phyloP scores from a whole-genome alignment of 2,797 vertebrate genomes.

The Mycteria americana region DNA sequence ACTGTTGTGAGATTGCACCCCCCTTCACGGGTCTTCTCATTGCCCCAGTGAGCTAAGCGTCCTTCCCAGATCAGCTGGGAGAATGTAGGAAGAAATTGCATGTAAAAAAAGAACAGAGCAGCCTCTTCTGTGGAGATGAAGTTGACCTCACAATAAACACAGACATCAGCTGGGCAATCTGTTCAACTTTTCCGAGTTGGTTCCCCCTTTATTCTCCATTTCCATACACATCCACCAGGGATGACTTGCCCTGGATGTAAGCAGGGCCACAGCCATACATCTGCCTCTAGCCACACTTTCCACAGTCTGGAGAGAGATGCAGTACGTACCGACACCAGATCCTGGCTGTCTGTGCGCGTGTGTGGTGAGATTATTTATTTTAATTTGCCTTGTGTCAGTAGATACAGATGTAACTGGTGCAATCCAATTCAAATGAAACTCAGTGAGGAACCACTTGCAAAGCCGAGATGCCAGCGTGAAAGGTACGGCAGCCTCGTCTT shows the following conservation, averaged over 20 bases:
- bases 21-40: not conserved
- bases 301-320: not conserved
- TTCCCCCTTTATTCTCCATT: not conserved
- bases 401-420: not conserved
- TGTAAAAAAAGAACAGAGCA: not conserved
- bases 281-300: not conserved
- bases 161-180: not conserved
- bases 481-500: not conserved
- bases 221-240: fast-evolving
- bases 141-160: not conserved
- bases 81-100: not conserved
- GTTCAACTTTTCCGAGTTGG: not conserved
- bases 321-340: fast-evolving
- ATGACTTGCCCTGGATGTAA: not conserved
- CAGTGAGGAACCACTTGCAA: fast-evolving
- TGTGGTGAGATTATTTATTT: not conserved
- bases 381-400: not conserved
- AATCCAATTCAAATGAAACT: not conserved
- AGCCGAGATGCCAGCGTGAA: not conserved
- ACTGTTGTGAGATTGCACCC: not conserved
- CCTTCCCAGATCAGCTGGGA: not conserved
- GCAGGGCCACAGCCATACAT: not conserved
- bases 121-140: not conserved
- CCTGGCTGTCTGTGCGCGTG: not conserved
- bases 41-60: not conserved